These are phyloP conservation scores for Harpagus bidentatus DNA, from an alignment of 2,113 vertebrate genomes.

Conservation along the genomic window DNA sequence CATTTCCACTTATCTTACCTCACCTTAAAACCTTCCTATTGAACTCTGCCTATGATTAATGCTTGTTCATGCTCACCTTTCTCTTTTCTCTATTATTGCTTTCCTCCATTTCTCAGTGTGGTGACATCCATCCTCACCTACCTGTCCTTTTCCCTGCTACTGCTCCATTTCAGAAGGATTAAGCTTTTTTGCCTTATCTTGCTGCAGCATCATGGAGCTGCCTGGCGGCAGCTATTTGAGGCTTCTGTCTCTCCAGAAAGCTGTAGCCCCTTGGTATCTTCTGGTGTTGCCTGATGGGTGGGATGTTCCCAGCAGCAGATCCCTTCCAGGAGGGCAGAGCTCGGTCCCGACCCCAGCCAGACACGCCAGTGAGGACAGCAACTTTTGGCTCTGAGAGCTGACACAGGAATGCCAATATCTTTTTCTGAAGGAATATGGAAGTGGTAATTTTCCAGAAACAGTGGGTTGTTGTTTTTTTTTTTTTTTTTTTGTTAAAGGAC, in stretches of 20 bases:
- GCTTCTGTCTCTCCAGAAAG: background rate
- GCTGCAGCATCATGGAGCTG: background rate
- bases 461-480: no score
- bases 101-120: background rate
- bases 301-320: background rate
- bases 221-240: background rate
- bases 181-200: background rate
- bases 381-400: background rate
- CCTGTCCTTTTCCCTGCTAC: background rate
- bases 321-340: background rate
- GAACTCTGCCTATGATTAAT: constrained; percentile 11
- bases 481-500: background rate
- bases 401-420: accelerated
- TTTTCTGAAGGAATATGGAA: background rate
- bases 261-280: background rate
- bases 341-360: background rate
- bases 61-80: background rate
- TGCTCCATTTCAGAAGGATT: background rate
- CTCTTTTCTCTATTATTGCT: background rate
- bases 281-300: accelerated
- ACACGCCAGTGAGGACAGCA: accelerated
- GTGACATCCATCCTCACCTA: background rate
- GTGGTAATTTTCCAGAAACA: background rate
- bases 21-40: background rate
- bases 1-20: background rate